Conservation (phyloP, 2,797 vertebrate species). For the Melanotaenia trifasciata region DNA sequence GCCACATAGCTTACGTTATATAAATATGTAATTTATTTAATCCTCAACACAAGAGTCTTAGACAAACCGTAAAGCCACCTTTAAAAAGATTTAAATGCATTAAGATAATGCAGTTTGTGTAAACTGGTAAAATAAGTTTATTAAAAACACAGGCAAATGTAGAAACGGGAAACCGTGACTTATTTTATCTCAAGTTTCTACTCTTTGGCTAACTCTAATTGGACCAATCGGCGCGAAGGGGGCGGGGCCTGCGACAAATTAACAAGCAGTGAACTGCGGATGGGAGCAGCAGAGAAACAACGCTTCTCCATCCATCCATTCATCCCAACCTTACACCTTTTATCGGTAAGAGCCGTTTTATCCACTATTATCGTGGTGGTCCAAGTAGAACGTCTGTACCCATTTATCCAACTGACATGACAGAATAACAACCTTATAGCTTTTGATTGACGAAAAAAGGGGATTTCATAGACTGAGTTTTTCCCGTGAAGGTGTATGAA, state of each 20-base stretch:
- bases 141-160: neutral
- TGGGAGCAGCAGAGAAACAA: slow-evolving; percentile 62
- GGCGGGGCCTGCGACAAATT: slow-evolving; percentile 71
- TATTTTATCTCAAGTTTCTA: neutral
- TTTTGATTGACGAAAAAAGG: neutral
- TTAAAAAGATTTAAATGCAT: too few relatives aligned
- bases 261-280: slow-evolving; percentile 65
- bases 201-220: slow-evolving; percentile 53
- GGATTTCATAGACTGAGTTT: slow-evolving; percentile 1
- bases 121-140: neutral
- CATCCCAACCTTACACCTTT: slow-evolving; percentile 34
- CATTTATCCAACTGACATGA: neutral
- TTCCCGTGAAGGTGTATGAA: slow-evolving; percentile 20
- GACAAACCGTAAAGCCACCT: too few relatives aligned
- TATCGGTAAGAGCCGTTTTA: slow-evolving; percentile 69
- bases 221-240: slow-evolving; percentile 60
- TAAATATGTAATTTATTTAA: too few relatives aligned
- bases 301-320: slow-evolving; percentile 41
- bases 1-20: too few relatives aligned
- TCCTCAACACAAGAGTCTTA: too few relatives aligned
- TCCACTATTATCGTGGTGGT: slow-evolving; percentile 14
- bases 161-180: rapidly evolving
- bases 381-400: neutral
- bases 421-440: neutral
- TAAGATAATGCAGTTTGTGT: too few relatives aligned